Percentiles rank a stretch among this genome's conserved stretches.
phyloP scores from a whole-genome alignment of 2,113 vertebrate genomes.

The Phoenicopterus ruber region DNA sequence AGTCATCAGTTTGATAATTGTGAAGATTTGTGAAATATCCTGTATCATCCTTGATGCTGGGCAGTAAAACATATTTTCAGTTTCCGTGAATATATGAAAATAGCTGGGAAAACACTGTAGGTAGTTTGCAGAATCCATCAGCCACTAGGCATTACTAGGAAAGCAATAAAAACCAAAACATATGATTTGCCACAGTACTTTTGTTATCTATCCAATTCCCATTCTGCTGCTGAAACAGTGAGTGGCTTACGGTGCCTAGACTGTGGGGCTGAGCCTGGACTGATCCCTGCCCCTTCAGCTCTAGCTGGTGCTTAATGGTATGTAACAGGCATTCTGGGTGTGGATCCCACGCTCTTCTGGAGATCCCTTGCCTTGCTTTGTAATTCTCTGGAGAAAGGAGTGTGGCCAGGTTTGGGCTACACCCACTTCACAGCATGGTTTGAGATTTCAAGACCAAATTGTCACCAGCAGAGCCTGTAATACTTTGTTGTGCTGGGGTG shows the following conservation, averaged over 20 bases:
- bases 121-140: neutral
- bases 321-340: neutral
- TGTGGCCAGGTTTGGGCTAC: neutral
- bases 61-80: neutral
- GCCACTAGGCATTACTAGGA: neutral
- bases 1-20: neutral
- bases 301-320: neutral
- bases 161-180: neutral
- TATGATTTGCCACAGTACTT: neutral
- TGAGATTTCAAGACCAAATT: neutral
- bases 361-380: neutral
- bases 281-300: neutral
- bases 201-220: neutral
- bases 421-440: neutral
- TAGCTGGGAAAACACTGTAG: neutral
- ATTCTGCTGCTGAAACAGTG: neutral
- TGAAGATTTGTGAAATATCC: neutral
- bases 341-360: neutral
- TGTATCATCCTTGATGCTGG: neutral
- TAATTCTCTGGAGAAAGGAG: neutral
- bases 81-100: neutral
- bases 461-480: neutral
- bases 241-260: neutral
- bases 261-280: neutral
- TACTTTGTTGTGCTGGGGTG: neutral